These are phyloP conservation scores for Blennius ocellaris DNA, from an alignment of 2,113 vertebrate genomes.

Conservation along the genomic window DNA sequence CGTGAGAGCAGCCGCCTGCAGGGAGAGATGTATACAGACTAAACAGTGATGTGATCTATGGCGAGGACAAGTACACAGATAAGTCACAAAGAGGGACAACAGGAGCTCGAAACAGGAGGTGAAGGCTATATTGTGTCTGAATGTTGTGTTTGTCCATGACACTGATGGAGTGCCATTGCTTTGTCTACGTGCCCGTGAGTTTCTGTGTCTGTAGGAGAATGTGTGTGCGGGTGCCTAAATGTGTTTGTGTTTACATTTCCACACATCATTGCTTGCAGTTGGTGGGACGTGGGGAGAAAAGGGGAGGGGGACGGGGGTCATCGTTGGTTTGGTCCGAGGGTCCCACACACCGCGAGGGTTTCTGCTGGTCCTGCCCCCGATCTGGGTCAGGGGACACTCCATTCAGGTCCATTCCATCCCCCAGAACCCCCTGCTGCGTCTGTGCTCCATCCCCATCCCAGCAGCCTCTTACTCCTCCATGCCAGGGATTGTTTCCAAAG, in stretches of 20 bases:
- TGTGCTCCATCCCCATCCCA: conserved; percentile 60
- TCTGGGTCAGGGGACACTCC: conserved; percentile 70
- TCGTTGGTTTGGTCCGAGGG: conserved; percentile 23
- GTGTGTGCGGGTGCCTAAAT: conserved; percentile 16
- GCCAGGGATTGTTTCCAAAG: conserved; percentile 81
- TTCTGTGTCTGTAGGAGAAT: conserved; percentile 5
- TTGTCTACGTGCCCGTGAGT: conserved; percentile 28
- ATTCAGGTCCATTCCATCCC: conserved; percentile 72
- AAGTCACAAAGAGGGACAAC: conserved; percentile 48
- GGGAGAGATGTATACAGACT: conserved; percentile 47
- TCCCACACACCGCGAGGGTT: conserved; percentile 41
- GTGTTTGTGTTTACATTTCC: conserved; percentile 42
- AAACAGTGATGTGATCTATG: conserved; percentile 44
- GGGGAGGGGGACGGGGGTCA: not conserved
- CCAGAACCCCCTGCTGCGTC: conserved; percentile 74
- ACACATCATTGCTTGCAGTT: conserved; percentile 7
- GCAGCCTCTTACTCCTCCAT: conserved; percentile 67
- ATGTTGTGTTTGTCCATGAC: conserved; percentile 38
- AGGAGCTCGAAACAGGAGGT: conserved; percentile 20
- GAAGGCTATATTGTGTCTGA: conserved; percentile 64
- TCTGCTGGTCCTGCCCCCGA: conserved; percentile 66
- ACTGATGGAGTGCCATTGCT: conserved; percentile 33
- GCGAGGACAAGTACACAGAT: conserved; percentile 62
- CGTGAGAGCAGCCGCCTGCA: conserved; percentile 52
- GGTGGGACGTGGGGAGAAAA: not conserved